Evolutionary conservation across 1,140 invertebrate genomes (phyloP).

Genomic region (Ceratina calcarata): DNA sequence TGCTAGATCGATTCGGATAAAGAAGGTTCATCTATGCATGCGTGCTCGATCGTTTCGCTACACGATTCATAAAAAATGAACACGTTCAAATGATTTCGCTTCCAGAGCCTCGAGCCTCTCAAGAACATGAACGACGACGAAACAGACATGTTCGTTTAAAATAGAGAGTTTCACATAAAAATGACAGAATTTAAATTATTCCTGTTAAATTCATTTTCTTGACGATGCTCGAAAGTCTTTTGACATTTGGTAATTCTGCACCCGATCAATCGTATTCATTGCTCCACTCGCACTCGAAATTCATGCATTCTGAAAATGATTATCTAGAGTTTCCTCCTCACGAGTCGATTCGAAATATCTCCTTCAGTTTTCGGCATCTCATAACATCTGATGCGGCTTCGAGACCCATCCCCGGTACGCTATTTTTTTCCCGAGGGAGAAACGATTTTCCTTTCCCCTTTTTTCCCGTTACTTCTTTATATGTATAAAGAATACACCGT

Average conservation of each 20-base stretch:
- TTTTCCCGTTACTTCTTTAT: conserved; percentile 16
- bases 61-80: conserved; percentile 21
- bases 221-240: conserved; percentile 43
- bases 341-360: conserved; percentile 39
- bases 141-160: neutral
- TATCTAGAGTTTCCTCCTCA: conserved; percentile 54
- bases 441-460: neutral
- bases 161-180: neutral
- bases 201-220: neutral
- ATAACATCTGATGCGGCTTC: conserved; percentile 6
- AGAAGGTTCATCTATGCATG: conserved; percentile 25
- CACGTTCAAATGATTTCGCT: conserved; percentile 9
- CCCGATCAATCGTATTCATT: neutral
- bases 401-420: conserved; percentile 1
- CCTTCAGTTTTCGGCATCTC: conserved; percentile 16
- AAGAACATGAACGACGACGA: neutral
- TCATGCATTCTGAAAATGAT: conserved; percentile 55
- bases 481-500: conserved; percentile 53
- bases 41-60: conserved; percentile 3
- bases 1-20: conserved; percentile 37
- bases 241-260: neutral
- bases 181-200: neutral
- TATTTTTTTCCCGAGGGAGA: conserved; percentile 23
- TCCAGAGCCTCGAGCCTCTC: conserved; percentile 20
- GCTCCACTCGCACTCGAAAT: conserved; percentile 12